phyloP scores from a whole-genome alignment of 2,797 vertebrate species.

The Gallinago stenura region DNA sequence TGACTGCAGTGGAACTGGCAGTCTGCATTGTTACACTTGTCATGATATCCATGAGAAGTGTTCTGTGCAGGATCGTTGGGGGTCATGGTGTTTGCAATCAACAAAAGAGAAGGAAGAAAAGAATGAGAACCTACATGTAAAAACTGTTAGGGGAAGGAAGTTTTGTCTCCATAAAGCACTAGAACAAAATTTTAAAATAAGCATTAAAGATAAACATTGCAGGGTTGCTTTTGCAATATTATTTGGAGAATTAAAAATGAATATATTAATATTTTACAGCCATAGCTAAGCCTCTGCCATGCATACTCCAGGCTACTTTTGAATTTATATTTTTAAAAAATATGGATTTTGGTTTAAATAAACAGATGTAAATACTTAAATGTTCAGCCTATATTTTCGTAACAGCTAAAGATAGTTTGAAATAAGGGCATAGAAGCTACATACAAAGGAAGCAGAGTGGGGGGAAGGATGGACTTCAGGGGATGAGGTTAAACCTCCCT shows the following conservation, averaged over 20 bases:
- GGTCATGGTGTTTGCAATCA: slow-evolving; percentile 20
- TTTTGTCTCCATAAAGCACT: not conserved
- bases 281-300: not conserved
- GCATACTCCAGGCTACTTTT: not conserved
- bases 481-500: not conserved
- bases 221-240: not conserved
- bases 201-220: not conserved
- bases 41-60: slow-evolving; percentile 41
- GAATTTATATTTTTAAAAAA: not conserved
- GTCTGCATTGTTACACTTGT: slow-evolving; percentile 61
- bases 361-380: not conserved
- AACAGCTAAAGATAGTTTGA: not conserved
- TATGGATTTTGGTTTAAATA: not conserved
- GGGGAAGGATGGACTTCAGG: not conserved
- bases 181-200: not conserved
- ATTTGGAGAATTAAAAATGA: not conserved
- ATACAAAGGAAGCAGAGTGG: not conserved
- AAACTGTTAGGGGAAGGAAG: not conserved
- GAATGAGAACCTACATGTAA: not conserved
- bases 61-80: slow-evolving; percentile 7
- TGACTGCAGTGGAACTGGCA: slow-evolving; percentile 45
- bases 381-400: not conserved
- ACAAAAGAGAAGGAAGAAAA: not conserved
- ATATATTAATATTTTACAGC: not conserved
- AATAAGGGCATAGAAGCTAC: not conserved